Conservation (phyloP, 2,888 invertebrate genomes). For the Hypercompe scribonia region DNA sequence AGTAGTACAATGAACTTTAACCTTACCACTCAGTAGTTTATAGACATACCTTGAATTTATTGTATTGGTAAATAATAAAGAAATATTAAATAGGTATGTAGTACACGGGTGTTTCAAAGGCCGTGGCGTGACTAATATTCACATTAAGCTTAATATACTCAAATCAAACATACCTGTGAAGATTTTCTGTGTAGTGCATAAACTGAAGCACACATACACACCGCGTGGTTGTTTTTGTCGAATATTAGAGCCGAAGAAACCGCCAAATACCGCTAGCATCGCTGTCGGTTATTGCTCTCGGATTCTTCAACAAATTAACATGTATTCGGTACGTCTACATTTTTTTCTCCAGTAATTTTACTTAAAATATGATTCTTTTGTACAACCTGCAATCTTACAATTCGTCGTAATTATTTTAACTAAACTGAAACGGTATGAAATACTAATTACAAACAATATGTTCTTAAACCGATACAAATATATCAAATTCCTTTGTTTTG, state of each 20-base stretch:
- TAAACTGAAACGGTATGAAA: slow-evolving; percentile 16
- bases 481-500: slow-evolving; percentile 43
- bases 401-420: background rate
- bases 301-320: slow-evolving; percentile 87
- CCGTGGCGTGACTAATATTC: slow-evolving; percentile 75
- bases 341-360: slow-evolving; percentile 80
- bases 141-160: slow-evolving; percentile 74
- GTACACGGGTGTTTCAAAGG: slow-evolving; percentile 63
- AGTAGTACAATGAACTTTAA: background rate
- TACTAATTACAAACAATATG: slow-evolving; percentile 20
- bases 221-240: slow-evolving; percentile 76
- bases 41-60: background rate
- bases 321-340: slow-evolving; percentile 85
- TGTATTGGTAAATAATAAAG: background rate
- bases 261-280: slow-evolving; percentile 84
- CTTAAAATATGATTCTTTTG: slow-evolving; percentile 70
- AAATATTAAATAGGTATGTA: slow-evolving; percentile 38
- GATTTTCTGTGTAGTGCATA: slow-evolving; percentile 62
- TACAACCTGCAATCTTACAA: slow-evolving; percentile 35
- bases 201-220: slow-evolving; percentile 62
- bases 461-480: slow-evolving; percentile 39
- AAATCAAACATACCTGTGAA: slow-evolving; percentile 66
- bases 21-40: background rate
- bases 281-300: slow-evolving; percentile 85
- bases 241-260: slow-evolving; percentile 83